Percentiles rank a stretch among this genome's conserved stretches.
Evolutionary conservation across 2,797 vertebrate species (phyloP).

Genomic region (Microhierax caerulescens): DNA sequence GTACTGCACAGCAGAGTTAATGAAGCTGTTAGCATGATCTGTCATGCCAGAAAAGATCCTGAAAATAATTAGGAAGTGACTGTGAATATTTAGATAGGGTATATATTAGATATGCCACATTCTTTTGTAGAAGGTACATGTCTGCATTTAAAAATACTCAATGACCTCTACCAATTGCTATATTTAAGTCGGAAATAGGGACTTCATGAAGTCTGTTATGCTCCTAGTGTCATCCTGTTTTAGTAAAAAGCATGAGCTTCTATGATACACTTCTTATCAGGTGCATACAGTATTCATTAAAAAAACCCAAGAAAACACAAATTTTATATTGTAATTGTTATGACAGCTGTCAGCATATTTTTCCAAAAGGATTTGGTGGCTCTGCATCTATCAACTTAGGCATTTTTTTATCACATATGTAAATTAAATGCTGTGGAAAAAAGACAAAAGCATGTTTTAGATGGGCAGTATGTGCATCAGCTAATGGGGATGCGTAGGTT

Average conservation of each 20-base stretch:
- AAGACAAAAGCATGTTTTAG: background rate
- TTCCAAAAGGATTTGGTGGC: background rate
- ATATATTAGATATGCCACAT: background rate
- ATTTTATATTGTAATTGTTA: background rate
- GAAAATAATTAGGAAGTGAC: slow-evolving; percentile 41
- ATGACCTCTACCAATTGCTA: background rate
- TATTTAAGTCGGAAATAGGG: background rate
- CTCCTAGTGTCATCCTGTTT: background rate
- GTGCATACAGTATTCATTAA: background rate
- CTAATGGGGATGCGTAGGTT: background rate
- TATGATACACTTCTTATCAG: background rate
- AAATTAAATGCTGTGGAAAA: background rate
- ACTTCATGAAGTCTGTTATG: background rate
- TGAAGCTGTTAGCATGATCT: slow-evolving; percentile 45
- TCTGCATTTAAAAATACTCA: background rate
- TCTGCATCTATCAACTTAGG: background rate
- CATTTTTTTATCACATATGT: background rate
- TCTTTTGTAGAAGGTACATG: background rate
- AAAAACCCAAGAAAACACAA: background rate
- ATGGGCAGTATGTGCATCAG: background rate
- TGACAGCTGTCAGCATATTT: background rate
- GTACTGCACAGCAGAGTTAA: background rate
- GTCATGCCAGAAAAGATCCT: slow-evolving; percentile 14
- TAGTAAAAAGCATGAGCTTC: background rate
- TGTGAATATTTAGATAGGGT: background rate